phyloP scores from a whole-genome alignment of 2,113 vertebrate species.

The Zosterops japonicus region DNA sequence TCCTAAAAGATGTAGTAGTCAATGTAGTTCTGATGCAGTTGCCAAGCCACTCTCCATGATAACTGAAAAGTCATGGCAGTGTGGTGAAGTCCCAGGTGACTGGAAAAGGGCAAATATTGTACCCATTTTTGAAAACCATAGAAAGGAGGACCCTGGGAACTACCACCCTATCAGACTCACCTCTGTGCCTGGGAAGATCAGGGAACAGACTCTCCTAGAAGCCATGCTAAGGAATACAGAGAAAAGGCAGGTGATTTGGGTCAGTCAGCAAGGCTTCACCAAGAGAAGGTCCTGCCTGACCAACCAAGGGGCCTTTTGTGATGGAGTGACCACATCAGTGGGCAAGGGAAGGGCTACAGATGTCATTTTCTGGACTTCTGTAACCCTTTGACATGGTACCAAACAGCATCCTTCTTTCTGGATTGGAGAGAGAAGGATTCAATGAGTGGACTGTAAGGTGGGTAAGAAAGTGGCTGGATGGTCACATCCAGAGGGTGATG shows the following conservation, averaged over 20 bases:
- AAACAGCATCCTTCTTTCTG: too few species aligned
- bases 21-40: background rate
- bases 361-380: background rate
- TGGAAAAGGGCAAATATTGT: background rate
- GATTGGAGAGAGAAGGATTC: background rate
- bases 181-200: background rate
- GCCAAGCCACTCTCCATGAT: accelerated
- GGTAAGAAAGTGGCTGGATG: background rate
- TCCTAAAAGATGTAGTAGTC: background rate
- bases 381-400: background rate
- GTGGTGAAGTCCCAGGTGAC: background rate
- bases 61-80: background rate
- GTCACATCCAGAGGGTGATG: accelerated
- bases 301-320: accelerated
- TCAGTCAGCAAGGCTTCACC: background rate
- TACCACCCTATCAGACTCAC: background rate
- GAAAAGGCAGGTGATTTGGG: background rate
- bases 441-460: background rate
- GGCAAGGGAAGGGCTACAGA: accelerated
- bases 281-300: background rate
- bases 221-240: background rate
- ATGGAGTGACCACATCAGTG: background rate
- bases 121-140: background rate
- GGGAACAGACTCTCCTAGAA: background rate
- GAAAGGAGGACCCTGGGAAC: background rate